Evolutionary conservation across 2,888 invertebrate species (phyloP).

Genomic region (Pollenia labialis): DNA sequence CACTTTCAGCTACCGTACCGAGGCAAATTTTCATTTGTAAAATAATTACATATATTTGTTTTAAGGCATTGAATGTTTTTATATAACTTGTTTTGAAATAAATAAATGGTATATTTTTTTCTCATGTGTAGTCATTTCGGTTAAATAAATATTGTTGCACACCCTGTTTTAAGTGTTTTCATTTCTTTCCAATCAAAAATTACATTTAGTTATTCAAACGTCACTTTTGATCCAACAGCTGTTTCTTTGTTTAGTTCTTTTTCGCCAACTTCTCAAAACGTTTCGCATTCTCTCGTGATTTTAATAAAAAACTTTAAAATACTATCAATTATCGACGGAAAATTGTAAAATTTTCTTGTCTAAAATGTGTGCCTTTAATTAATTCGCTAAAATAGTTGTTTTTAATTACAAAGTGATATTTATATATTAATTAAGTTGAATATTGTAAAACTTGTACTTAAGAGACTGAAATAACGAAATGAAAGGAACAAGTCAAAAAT

Average conservation of each 20-base stretch:
- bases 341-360: slow-evolving; percentile 18
- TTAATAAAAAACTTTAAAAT: neutral
- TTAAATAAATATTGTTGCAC: neutral
- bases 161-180: slow-evolving; percentile 4
- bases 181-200: neutral
- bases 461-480: neutral
- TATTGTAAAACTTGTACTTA: slow-evolving; percentile 33
- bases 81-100: too few species aligned
- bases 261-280: slow-evolving; percentile 12
- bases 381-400: slow-evolving; percentile 18
- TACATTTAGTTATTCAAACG: slow-evolving; percentile 8
- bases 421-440: slow-evolving; percentile 43
- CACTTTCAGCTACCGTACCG: too few species aligned
- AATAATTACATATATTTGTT: too few species aligned
- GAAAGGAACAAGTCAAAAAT: neutral
- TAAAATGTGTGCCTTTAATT: slow-evolving; percentile 58
- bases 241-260: slow-evolving; percentile 72
- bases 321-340: slow-evolving; percentile 8
- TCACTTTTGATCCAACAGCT: slow-evolving; percentile 56
- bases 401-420: slow-evolving; percentile 54
- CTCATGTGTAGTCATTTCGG: neutral
- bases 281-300: neutral
- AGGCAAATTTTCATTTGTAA: too few species aligned
- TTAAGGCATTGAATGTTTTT: too few species aligned
- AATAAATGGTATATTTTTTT: neutral